phyloP scores from a whole-genome alignment of 2,888 invertebrate species.

The Andrena hattorfiana region DNA sequence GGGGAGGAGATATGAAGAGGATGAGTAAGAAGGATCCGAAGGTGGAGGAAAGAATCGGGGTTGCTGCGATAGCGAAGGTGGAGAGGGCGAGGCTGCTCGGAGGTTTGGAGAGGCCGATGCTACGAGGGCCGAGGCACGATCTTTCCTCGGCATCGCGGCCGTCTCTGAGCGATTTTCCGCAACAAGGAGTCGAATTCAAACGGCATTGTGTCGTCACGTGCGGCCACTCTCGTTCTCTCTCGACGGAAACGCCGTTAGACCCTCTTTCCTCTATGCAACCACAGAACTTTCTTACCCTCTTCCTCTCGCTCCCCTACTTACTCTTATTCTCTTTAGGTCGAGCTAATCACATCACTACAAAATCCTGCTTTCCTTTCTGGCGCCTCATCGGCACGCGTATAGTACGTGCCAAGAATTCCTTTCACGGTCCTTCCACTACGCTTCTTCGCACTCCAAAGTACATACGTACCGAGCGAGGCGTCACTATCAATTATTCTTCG shows the following conservation, averaged over 20 bases:
- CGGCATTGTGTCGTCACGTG: slow-evolving; percentile 83
- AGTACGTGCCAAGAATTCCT: slow-evolving; percentile 12
- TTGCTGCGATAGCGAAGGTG: slow-evolving; percentile 77
- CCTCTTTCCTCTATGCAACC: slow-evolving; percentile 55
- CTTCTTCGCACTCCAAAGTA: neutral
- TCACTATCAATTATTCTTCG: neutral
- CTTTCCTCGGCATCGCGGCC: slow-evolving; percentile 46
- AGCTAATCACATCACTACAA: slow-evolving; percentile 8
- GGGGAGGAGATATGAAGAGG: slow-evolving; percentile 80
- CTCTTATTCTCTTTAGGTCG: neutral
- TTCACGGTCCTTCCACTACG: neutral
- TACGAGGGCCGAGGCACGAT: slow-evolving; percentile 56
- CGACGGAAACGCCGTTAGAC: slow-evolving; percentile 73
- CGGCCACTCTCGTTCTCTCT: slow-evolving; percentile 80
- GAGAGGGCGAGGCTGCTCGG: slow-evolving; percentile 59
- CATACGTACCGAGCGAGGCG: neutral
- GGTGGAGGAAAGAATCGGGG: slow-evolving; percentile 86
- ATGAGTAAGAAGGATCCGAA: slow-evolving; percentile 93
- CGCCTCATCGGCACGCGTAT: neutral
- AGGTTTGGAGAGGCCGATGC: slow-evolving; percentile 42
- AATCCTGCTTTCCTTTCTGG: neutral
- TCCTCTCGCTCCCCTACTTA: neutral
- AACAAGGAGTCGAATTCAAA: slow-evolving; percentile 78
- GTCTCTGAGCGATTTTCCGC: slow-evolving; percentile 54
- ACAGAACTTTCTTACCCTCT: slow-evolving; percentile 49